These are phyloP conservation scores for Alviniconcha marisindica DNA, from an alignment of 1,140 invertebrate genomes.

Conservation along the genomic window DNA sequence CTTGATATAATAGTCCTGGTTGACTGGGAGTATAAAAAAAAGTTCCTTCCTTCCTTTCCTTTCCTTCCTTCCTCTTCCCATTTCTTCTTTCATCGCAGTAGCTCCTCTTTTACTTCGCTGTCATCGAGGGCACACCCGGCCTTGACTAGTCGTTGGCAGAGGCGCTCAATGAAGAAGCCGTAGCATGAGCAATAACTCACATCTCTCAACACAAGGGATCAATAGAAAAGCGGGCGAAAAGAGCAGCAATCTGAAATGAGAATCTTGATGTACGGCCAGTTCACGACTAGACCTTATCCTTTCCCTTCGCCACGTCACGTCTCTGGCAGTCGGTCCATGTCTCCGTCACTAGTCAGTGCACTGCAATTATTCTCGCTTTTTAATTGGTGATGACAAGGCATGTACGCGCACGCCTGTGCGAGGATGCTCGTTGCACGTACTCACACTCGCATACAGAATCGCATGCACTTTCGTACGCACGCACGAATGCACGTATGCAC, in stretches of 20 bases:
- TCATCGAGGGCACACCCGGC: too few species aligned
- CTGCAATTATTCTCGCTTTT: not conserved
- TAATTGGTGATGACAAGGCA: not conserved
- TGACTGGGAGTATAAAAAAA: too few species aligned
- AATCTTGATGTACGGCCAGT: not conserved
- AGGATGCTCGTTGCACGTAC: not conserved
- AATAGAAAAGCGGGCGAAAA: not conserved
- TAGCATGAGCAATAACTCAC: not conserved
- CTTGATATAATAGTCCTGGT: too few species aligned
- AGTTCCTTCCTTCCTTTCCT: too few species aligned
- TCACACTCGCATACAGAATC: too few species aligned
- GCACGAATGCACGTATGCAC: too few species aligned
- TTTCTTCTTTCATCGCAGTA: too few species aligned
- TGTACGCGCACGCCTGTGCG: not conserved
- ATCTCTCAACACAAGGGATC: not conserved
- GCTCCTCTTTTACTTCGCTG: too few species aligned
- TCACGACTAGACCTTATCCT: not conserved
- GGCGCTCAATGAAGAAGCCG: not conserved
- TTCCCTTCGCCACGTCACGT: not conserved
- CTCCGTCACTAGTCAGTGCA: not conserved
- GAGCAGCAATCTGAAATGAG: not conserved
- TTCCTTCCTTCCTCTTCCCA: too few species aligned
- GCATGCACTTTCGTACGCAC: too few species aligned
- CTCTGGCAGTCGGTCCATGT: not conserved
- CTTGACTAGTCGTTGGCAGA: too few species aligned